A percentile compares a stretch with the other conserved stretches of the same genome.
phyloP scores from a whole-genome alignment of 2,113 vertebrate genomes.

The Aix galericulata region DNA sequence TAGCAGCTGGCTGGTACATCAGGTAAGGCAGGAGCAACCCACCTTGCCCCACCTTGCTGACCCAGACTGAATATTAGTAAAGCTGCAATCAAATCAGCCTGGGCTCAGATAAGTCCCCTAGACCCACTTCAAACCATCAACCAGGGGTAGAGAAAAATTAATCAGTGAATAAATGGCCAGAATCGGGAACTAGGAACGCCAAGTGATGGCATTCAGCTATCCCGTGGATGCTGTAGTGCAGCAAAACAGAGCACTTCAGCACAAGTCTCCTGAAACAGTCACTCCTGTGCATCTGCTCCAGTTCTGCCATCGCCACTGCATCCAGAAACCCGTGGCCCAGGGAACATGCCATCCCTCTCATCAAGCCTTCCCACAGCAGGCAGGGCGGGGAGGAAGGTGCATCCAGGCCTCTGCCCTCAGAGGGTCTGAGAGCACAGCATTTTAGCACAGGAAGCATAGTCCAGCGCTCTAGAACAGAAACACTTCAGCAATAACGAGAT shows the following conservation, averaged over 20 bases:
- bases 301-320: background rate
- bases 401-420: background rate
- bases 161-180: background rate
- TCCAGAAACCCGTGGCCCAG: background rate
- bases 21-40: conserved; percentile 69
- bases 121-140: background rate
- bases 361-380: background rate
- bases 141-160: background rate
- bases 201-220: background rate
- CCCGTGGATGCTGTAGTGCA: background rate
- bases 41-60: background rate
- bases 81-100: background rate
- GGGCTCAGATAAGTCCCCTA: background rate
- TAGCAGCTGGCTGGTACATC: conserved; percentile 81
- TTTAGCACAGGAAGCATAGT: background rate
- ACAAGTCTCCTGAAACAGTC: background rate
- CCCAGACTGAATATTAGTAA: background rate
- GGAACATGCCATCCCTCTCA: accelerated
- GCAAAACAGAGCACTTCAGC: background rate
- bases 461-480: background rate
- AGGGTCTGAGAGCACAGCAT: background rate
- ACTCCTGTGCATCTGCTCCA: background rate
- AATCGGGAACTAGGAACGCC: background rate
- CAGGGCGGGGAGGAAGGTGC: background rate
- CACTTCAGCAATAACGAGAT: background rate